phyloP scores from a whole-genome alignment of 2,113 vertebrate species.

The Zapus hudsonius region DNA sequence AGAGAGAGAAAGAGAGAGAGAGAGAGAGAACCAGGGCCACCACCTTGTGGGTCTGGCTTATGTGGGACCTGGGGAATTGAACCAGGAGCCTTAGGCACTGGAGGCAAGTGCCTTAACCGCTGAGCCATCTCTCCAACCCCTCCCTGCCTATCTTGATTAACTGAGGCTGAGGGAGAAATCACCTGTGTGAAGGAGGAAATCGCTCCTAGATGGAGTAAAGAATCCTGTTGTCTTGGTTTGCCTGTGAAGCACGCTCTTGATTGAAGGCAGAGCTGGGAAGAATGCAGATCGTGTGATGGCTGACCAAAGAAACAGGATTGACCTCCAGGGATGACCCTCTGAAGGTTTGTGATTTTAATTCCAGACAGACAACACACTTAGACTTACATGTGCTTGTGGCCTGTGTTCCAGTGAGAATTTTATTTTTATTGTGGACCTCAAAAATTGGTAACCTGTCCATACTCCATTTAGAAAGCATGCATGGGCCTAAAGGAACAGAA shows the following conservation, averaged over 20 bases:
- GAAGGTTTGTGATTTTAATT: background rate
- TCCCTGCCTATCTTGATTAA: background rate
- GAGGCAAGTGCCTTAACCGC: too few species aligned
- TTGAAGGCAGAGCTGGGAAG: background rate
- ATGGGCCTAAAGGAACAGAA: background rate
- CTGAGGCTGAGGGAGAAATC: background rate
- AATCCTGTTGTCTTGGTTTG: background rate
- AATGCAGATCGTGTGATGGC: background rate
- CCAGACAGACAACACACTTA: background rate
- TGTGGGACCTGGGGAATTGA: too few species aligned
- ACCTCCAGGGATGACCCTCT: background rate
- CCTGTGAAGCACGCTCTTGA: background rate
- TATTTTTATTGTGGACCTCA: background rate
- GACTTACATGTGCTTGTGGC: background rate
- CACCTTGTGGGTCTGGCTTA: too few species aligned
- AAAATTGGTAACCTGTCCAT: conserved; percentile 16
- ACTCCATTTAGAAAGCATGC: background rate
- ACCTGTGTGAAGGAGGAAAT: background rate
- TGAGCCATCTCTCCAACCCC: too few species aligned
- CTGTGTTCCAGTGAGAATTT: background rate
- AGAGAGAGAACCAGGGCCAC: too few species aligned
- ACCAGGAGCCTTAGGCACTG: too few species aligned
- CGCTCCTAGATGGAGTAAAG: background rate
- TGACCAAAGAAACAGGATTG: background rate
- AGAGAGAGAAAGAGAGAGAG: too few species aligned